Conservation (phyloP, 1,140 invertebrate genomes). For the Caenorhabditis remanei region DNA sequence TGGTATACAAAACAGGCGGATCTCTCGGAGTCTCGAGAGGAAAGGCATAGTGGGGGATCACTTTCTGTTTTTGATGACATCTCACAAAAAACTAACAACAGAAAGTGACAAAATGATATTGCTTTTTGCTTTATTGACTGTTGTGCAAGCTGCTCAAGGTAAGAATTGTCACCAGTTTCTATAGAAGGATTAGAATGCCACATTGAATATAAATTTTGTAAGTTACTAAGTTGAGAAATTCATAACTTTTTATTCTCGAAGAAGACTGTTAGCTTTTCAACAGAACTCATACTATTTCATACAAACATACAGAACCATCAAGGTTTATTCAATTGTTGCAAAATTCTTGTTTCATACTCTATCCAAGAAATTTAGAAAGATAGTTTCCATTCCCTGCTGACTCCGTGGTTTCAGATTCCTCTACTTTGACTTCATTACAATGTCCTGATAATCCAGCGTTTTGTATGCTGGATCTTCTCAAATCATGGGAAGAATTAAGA, state of each 20-base stretch:
- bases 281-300: too few relatives aligned
- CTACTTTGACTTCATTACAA: not conserved
- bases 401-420: not conserved
- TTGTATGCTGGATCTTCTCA: conserved; percentile 41
- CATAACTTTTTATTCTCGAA: too few relatives aligned
- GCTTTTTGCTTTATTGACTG: not conserved
- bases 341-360: too few relatives aligned
- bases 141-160: not conserved
- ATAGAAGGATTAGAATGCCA: too few relatives aligned
- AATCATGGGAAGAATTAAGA: conserved; percentile 47
- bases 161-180: not conserved
- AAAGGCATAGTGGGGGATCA: not conserved
- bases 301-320: too few relatives aligned
- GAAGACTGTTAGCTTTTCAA: too few relatives aligned
- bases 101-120: not conserved
- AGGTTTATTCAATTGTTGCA: too few relatives aligned
- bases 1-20: conserved; percentile 29
- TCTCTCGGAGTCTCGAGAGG: conserved; percentile 1
- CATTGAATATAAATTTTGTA: too few relatives aligned
- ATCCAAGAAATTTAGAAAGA: too few relatives aligned
- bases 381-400: not conserved
- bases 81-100: conserved; percentile 1
- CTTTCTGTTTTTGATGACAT: conserved; percentile 30
- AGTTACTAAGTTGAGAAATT: too few relatives aligned
- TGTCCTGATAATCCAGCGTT: conserved; percentile 36